Conservation (phyloP, 2,113 vertebrate genomes). For the Stegostoma tigrinum region DNA sequence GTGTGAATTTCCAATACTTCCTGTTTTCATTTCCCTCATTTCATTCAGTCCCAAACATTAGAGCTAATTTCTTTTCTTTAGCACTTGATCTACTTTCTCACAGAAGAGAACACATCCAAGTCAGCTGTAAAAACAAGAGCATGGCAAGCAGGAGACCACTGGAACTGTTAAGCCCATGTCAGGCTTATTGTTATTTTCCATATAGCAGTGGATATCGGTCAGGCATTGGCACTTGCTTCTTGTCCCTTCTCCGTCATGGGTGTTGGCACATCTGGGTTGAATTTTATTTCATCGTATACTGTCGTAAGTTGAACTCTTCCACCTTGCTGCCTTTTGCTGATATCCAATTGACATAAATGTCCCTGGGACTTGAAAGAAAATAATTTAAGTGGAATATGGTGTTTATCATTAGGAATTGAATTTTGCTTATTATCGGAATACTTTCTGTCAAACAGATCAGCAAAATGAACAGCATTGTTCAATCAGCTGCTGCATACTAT, state of each 20-base stretch:
- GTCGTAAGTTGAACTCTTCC: background rate
- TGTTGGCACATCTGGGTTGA: background rate
- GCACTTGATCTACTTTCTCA: background rate
- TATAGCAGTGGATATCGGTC: no score
- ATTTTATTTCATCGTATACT: constrained; percentile 5
- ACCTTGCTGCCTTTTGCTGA: background rate
- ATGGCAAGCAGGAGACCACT: background rate
- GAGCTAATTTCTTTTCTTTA: background rate
- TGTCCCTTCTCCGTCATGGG: background rate
- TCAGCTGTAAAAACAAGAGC: background rate
- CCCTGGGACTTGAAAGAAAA: background rate
- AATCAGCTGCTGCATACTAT: no score
- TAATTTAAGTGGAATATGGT: background rate
- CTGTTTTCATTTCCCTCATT: background rate
- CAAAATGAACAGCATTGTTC: background rate
- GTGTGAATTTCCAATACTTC: constrained; percentile 3
- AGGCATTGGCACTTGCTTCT: background rate
- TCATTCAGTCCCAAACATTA: background rate
- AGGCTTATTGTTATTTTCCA: background rate
- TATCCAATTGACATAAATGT: constrained; percentile 27
- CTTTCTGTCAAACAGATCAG: background rate
- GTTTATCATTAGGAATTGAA: background rate
- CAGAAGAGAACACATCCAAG: background rate
- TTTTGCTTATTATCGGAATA: background rate
- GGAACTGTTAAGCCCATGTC: background rate